Base-by-base conservation (phyloP, 2,888 invertebrate genomes). In the Xiphydria camelus region DNA sequence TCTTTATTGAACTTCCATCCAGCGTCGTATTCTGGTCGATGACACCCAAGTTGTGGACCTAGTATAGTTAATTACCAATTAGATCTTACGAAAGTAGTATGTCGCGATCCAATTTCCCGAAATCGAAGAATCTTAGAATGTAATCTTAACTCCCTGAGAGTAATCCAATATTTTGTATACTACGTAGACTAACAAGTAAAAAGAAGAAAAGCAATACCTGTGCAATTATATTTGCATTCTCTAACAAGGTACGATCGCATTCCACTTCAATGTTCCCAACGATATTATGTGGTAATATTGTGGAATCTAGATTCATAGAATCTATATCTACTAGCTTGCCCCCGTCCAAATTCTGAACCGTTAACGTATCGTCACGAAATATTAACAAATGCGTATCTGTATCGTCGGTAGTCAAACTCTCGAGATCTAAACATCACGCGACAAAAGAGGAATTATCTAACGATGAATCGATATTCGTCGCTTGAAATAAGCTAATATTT, bases 391-490 rank as follows among this genome's bases (percentile, higher is more conserved):
- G 64, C 1, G 71, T 62, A 42, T 73, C 70, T 4, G 66, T 65
- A 41, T 71, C 69, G 29, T 73, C 66, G 1, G 64, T 36, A 6
- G 68, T 61, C 31, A 72, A 53, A 44, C 56, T 58, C 41, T 70
- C 72, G 21, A 72, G 47, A 66, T 72, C 73, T 73, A 38, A 36
- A 55, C n/a, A n/a, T n/a, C n/a, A n/a, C n/a, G n/a, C n/a, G n/a
- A n/a, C n/a, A n/a, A n/a, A n/a, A n/a, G 12, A 25, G 4, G 14
- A 4, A 9, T n/a, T n/a, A 49, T 40, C 4, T 45, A 6, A 21
- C 37, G 22, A 21, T 21, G 4, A 22, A 26, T 5, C 22, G 21
- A 10, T 37, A 21, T 12, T 21, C 22, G 22, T 37, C 12, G 10
- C 21, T 21, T 2, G 33, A 4, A 17, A 18, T n/a, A n/a, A n/a